Percentiles rank a stretch among this genome's conserved stretches.
phyloP scores from a whole-genome alignment of 2,113 vertebrate species.

The Ictalurus punctatus region DNA sequence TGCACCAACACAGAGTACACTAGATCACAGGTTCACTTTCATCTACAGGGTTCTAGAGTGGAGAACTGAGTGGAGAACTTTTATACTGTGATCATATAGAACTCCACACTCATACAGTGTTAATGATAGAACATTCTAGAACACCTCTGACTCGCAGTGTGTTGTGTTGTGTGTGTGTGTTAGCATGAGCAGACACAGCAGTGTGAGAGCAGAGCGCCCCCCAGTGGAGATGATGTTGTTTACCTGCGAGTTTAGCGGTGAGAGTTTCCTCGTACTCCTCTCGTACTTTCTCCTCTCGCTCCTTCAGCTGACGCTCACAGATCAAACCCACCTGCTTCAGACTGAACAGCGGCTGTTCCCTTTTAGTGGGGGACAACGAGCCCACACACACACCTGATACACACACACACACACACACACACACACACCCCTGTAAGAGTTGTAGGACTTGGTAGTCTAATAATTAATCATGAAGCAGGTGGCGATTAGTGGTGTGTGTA shows the following conservation, averaged over 20 bases:
- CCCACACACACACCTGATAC: constrained; percentile 80
- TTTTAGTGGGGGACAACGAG: constrained; percentile 88
- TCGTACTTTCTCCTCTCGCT: constrained; percentile 95
- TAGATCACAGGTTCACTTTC: no score
- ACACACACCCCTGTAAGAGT: not conserved
- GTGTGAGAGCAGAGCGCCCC: not conserved
- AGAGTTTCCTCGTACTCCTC: constrained; percentile 98
- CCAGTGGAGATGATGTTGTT: not conserved
- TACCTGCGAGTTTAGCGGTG: constrained; percentile 96
- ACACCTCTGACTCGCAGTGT: no score
- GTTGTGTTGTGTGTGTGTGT: not conserved
- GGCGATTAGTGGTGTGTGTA: no score
- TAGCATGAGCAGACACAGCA: not conserved
- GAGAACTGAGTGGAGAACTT: no score
- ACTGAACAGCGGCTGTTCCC: constrained; percentile 96
- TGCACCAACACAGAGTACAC: no score
- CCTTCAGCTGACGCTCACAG: constrained; percentile 97
- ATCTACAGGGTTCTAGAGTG: no score
- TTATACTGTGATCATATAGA: no score
- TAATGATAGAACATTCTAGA: no score
- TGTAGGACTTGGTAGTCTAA: not conserved
- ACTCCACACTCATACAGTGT: no score
- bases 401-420: no score
- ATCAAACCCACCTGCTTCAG: constrained; percentile 98
- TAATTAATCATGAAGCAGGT: not conserved